Evolutionary conservation across 2,888 invertebrate species (phyloP).

Genomic region (Cosmorhoe ocellata): DNA sequence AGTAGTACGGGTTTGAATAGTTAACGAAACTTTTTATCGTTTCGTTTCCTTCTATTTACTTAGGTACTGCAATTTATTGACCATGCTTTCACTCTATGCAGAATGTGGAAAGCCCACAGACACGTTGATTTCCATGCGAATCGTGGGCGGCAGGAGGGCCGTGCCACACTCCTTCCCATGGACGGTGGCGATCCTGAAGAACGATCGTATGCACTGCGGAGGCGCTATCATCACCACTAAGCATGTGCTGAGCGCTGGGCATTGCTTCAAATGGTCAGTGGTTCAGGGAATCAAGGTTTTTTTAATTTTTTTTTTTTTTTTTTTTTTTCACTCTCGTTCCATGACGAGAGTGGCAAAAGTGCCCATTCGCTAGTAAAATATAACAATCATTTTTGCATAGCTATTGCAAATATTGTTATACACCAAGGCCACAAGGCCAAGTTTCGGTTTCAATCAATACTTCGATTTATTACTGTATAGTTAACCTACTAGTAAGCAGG

Average conservation of each 20-base stretch:
- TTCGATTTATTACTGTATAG: not conserved
- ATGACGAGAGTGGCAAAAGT: too few species aligned
- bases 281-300: too few species aligned
- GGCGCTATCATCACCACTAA: constrained; percentile 79
- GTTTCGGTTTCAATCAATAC: constrained; percentile 6
- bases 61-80: too few species aligned
- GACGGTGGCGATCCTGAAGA: constrained; percentile 78
- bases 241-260: constrained; percentile 82
- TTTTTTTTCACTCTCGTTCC: too few species aligned
- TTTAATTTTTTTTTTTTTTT: too few species aligned
- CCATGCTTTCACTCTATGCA: not conserved
- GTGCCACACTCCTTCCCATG: constrained; percentile 80
- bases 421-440: not conserved
- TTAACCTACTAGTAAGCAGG: too few species aligned
- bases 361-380: not conserved
- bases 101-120: constrained; percentile 79
- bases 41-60: too few species aligned
- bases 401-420: constrained; percentile 3
- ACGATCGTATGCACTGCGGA: constrained; percentile 74
- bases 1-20: too few species aligned
- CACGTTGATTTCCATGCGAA: constrained; percentile 84
- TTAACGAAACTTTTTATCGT: too few species aligned
- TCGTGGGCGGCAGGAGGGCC: constrained; percentile 78
- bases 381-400: too few species aligned
- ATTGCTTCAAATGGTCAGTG: constrained; percentile 79